Conservation (phyloP, 2,113 vertebrate species). For the Epinephelus moara region DNA sequence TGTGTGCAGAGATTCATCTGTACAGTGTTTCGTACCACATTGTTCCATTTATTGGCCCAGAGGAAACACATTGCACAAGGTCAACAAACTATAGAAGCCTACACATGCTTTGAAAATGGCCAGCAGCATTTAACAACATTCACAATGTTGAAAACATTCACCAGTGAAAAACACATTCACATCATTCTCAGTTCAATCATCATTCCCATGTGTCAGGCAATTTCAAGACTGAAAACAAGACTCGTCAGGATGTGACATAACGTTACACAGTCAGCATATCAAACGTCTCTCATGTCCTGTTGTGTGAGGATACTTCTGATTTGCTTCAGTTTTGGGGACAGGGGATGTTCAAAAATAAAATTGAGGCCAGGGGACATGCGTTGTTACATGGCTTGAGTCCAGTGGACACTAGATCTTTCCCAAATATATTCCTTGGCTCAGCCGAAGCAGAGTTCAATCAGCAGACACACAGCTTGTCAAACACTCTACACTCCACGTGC, state of each 20-base stretch:
- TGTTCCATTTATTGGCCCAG: slow-evolving; percentile 52
- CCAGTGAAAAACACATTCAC: neutral
- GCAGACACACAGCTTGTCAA: neutral
- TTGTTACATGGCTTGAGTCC: neutral
- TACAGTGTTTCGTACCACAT: neutral
- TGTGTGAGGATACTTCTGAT: neutral
- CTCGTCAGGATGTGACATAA: neutral
- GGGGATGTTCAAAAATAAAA: neutral
- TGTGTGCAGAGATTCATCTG: neutral
- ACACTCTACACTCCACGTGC: neutral
- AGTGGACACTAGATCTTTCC: neutral
- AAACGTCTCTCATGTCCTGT: neutral
- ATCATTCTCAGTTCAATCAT: slow-evolving; percentile 6
- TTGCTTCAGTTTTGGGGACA: neutral
- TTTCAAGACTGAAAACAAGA: neutral
- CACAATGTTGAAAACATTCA: slow-evolving; percentile 23
- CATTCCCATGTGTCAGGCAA: neutral
- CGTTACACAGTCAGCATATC: no score
- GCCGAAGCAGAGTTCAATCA: neutral
- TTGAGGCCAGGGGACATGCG: neutral
- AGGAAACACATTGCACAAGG: slow-evolving; percentile 36
- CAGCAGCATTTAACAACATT: slow-evolving; percentile 7
- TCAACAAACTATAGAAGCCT: slow-evolving; percentile 29
- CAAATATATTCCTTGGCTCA: neutral
- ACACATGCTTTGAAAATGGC: neutral